These are phyloP conservation scores for Drosophila santomea DNA, from an alignment of 1,140 invertebrate genomes.

Conservation along the genomic window DNA sequence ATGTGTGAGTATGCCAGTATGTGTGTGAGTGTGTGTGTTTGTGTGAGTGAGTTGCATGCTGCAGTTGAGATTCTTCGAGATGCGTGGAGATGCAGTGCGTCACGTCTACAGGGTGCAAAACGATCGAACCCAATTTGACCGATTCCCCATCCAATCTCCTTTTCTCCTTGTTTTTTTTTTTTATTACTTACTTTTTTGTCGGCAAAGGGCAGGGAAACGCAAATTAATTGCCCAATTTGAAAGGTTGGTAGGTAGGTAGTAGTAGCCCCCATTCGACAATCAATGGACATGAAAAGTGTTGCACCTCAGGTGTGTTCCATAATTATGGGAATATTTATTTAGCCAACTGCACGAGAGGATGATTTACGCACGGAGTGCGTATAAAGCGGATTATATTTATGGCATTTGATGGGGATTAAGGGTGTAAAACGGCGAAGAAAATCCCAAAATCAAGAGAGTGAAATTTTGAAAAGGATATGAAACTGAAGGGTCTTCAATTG, in stretches of 20 bases:
- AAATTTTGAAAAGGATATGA: neutral
- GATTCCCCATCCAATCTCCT: constrained; percentile 12
- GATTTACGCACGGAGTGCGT: no score
- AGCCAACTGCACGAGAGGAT: constrained; percentile 36
- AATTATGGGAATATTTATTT: constrained; percentile 56
- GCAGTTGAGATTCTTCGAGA: constrained; percentile 61
- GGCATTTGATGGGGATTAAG: constrained; percentile 28
- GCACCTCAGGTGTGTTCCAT: constrained; percentile 69
- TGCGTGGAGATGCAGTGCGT: constrained; percentile 31
- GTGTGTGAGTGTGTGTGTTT: constrained; percentile 15
- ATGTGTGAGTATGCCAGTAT: constrained; percentile 17
- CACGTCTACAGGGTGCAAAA: constrained; percentile 70
- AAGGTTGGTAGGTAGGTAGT: constrained; percentile 42
- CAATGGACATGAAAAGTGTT: constrained; percentile 57
- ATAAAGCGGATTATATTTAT: constrained; percentile 32
- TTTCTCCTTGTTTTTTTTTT: neutral
- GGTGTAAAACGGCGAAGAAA: constrained; percentile 1
- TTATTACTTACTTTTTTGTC: neutral
- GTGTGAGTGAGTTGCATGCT: constrained; percentile 64
- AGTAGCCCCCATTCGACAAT: constrained; percentile 45
- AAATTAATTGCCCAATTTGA: constrained; percentile 74
- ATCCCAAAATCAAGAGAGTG: neutral
- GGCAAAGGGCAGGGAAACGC: constrained; percentile 29
- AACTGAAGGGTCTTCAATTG: neutral
- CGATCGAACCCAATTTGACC: constrained; percentile 64